Evolutionary conservation across 2,797 vertebrate genomes (phyloP), one percentile per base, ranked within the genome.

Genomic region (Myotis daubentonii): DNA sequence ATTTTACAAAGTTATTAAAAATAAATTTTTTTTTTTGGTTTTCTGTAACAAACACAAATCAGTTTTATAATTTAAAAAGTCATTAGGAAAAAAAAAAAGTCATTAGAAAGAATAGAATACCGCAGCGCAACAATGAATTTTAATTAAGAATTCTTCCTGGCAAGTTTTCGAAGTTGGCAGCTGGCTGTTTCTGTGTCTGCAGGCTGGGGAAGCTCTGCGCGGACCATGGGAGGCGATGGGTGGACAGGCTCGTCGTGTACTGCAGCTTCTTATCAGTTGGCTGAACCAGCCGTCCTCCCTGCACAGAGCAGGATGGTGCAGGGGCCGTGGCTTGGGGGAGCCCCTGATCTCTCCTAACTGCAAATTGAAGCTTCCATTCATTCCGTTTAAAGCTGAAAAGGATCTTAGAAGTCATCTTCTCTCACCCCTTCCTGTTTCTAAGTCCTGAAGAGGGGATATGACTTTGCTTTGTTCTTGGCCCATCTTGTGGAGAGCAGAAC

Each of bases 21-120:
- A 88, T 62, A 65, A 94, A 94, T 87, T 94, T 93, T 84, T 85
- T 87, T 84, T 94, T 93, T 84, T 85, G 55, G 49, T 93, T 80
- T 80, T 93, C 88, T 75, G 60, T 80, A 92, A 84, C 62, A 53
- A 94, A 74, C 49, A 91, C 16, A 38, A 93, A 81, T 93, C 84
- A 62, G 47, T 93, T 91, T 96, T 94, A 76, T 94, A 74, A 83
- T 88, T 93, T 93, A 60, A 78, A 94, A 94, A 96, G 68, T 85
- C 68, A 84, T 91, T 87, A 89, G 68, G 78, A 93, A 93, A 81
- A 91, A 93, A 81, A 91, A 78, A 94, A 94, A 96, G 68, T 82
- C 68, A 87, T 89, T 87, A 84, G 68, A 74, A 93, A 91, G 81
- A 91, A 93, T 95, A 96, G 38, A 85, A 80, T 80, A 38, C 53